Base-by-base conservation (phyloP, 2,888 invertebrate species). In the Nematopogon swammerdamellus region DNA sequence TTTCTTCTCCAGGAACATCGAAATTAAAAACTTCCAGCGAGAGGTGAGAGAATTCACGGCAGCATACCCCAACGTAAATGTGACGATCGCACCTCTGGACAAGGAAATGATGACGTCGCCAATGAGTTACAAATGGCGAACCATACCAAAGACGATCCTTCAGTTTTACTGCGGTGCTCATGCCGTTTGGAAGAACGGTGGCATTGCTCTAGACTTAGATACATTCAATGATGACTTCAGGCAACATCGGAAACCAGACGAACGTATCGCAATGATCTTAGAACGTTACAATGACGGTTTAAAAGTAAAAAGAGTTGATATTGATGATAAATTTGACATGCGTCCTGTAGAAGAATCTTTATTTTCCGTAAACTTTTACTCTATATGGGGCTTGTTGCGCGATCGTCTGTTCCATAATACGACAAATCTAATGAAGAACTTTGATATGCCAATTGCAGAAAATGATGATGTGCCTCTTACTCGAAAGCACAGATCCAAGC, bases 131-230 rank as follows among this genome's bases (percentile, higher is more conserved):
- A 72, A 67, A 48, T 85, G 83, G 82, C 69, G 63, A 51, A 63
- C 61, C 19, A 66, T 83, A 48, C 76, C 80, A n/a, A 54, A 61
- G 1, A 56, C 65, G 6, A 68, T 76, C 52, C 58, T 80, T 17
- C 58, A 76, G 18, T 83, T 84, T 58, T 82, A 83, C 44, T 66
- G 76, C 1, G 67, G 84, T 55, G 64, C 80, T 19, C 65, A 74
- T 52, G 69, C 80, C 44, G 66, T 84, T 19, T 85, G 83, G 83
- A 72, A 82, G 58, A 68, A 68, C 54, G 83, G 82, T 8, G 85
- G 84, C 2, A 65, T 84, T 6, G 69, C 68, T 1, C 63, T 80
- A 51, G 74, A 77, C 50, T 60, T 77, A 19, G 53, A 50, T 17
- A 56, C 55, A 0, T 68, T 63, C 36, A 70, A 68, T 53, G 61